Percentiles rank a stretch among this genome's conserved stretches.
These are phyloP conservation scores for Cichlasoma orientale DNA, from an alignment of 2,797 vertebrate species.

Conservation along the genomic window DNA sequence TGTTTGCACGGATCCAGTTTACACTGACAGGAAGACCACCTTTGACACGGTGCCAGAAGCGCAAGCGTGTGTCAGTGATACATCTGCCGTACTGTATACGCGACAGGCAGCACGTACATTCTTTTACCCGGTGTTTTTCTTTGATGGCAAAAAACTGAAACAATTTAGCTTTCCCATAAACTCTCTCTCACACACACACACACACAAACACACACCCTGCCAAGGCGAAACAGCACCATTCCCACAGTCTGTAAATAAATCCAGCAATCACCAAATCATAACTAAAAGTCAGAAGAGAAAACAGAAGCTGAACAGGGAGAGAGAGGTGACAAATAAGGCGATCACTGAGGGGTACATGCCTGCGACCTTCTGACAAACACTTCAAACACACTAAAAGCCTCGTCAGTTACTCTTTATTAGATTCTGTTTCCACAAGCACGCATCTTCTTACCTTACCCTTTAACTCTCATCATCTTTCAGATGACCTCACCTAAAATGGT, in stretches of 20 bases:
- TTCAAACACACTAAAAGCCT: background rate
- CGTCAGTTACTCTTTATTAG: background rate
- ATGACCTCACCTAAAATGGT: background rate
- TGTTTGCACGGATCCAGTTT: conserved; percentile 46
- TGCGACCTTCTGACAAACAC: background rate
- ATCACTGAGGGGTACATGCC: background rate
- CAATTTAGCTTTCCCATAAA: conserved; percentile 8
- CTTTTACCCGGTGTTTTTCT: background rate
- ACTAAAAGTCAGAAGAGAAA: conserved; percentile 11
- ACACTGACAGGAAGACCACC: conserved; percentile 59
- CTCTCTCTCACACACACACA: too few relatives aligned
- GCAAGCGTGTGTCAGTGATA: conserved; percentile 4
- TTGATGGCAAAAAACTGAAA: conserved; percentile 8
- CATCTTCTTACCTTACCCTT: background rate
- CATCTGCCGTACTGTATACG: conserved; percentile 4
- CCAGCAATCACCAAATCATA: conserved; percentile 33
- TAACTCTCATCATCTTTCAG: background rate
- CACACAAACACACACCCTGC: background rate
- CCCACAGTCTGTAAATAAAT: conserved; percentile 49
- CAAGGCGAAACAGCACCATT: conserved; percentile 21
- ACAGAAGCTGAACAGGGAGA: background rate
- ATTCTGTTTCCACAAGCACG: background rate
- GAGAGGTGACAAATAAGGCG: background rate
- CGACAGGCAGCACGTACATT: conserved; percentile 5
- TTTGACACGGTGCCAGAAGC: conserved; percentile 54